phyloP scores from a whole-genome alignment of 2,797 vertebrate species.

The Artibeus lituratus region DNA sequence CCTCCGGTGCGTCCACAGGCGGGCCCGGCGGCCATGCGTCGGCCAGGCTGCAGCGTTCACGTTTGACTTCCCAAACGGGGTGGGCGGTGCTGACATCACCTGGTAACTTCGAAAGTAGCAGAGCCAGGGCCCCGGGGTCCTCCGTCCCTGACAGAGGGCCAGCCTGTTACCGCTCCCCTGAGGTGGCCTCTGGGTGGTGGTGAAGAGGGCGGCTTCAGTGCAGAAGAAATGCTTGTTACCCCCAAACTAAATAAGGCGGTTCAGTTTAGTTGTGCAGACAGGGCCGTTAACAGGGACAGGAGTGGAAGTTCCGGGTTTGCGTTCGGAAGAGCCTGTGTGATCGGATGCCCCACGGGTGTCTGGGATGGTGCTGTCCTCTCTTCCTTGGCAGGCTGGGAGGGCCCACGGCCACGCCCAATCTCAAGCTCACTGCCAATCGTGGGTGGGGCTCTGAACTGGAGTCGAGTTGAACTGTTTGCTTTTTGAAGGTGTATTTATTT shows the following conservation, averaged over 20 bases:
- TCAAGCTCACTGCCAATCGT: neutral
- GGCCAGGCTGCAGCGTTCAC: neutral
- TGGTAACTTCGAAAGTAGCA: neutral
- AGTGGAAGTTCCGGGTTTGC: neutral
- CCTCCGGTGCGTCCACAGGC: fast-evolving
- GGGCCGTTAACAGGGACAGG: neutral
- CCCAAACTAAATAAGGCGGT: neutral
- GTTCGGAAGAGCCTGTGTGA: neutral
- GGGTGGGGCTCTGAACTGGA: neutral
- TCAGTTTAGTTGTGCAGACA: neutral
- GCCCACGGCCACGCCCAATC: fast-evolving
- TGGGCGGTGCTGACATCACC: neutral
- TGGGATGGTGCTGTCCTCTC: fast-evolving
- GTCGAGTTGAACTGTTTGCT: neutral
- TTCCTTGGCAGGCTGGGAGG: neutral
- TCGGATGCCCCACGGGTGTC: neutral
- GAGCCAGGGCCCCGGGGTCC: neutral
- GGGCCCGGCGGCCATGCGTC: too few relatives aligned
- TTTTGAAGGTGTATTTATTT: neutral
- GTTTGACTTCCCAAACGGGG: neutral
- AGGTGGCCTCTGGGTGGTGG: neutral
- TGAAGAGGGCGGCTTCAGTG: neutral
- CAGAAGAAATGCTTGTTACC: neutral
- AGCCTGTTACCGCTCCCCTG: neutral
- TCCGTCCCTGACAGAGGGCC: neutral